Evolutionary conservation across 2,113 vertebrate species (phyloP).

Genomic region (Hemicordylus capensis): DNA sequence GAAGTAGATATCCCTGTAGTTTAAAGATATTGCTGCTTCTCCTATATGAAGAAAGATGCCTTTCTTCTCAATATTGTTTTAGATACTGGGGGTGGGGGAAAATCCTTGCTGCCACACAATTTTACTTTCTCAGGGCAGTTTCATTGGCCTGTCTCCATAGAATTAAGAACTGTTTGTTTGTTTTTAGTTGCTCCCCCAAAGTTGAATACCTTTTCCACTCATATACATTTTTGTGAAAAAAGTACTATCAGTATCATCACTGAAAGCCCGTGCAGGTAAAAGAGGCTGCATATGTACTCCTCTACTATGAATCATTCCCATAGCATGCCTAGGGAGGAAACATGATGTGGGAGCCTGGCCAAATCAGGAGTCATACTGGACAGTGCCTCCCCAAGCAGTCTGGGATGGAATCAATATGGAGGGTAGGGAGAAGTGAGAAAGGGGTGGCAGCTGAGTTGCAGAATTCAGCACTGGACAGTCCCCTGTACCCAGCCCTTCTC

Average conservation of each 20-base stretch:
- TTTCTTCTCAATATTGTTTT: neutral
- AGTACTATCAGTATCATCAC: neutral
- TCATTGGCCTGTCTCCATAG: neutral
- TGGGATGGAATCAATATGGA: too few relatives aligned
- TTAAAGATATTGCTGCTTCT: neutral
- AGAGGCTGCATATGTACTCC: too few relatives aligned
- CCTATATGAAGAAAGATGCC: neutral
- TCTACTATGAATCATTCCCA: neutral
- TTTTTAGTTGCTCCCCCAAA: neutral
- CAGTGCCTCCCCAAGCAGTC: too few relatives aligned
- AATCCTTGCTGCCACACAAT: neutral
- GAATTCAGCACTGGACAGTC: neutral
- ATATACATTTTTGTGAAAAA: neutral
- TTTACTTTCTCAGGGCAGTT: neutral
- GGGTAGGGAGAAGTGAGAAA: neutral
- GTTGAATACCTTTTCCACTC: neutral
- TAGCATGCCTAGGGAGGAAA: neutral
- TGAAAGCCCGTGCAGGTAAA: neutral
- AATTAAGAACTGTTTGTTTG: neutral
- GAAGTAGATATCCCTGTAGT: neutral
- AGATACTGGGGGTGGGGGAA: neutral
- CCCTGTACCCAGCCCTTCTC: neutral
- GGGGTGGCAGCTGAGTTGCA: too few relatives aligned
- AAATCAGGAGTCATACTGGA: neutral
- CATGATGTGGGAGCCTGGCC: neutral